Conservation (phyloP, 2,888 invertebrate species). For the Plusia festucae region DNA sequence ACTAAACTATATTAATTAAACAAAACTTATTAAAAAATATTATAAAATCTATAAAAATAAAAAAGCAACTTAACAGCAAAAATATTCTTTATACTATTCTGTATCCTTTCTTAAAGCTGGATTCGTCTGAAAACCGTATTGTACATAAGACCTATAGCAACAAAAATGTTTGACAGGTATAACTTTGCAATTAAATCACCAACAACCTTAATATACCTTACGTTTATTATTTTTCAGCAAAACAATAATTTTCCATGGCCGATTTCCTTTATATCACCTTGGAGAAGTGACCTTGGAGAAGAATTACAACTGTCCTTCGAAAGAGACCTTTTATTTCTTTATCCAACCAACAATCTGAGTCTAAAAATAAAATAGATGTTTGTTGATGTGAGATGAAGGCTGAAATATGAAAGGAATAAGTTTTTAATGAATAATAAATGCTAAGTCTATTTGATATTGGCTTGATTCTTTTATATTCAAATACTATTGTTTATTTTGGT, state of each 20-base stretch:
- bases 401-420: background rate
- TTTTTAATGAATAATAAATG: background rate
- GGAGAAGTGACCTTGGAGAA: constrained; percentile 22
- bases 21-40: too few species aligned
- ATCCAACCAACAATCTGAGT: constrained; percentile 24
- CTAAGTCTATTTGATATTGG: too few species aligned
- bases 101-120: too few species aligned
- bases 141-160: too few species aligned
- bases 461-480: too few species aligned
- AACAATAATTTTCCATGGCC: constrained; percentile 8
- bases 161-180: too few species aligned
- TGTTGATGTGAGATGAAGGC: constrained; percentile 5
- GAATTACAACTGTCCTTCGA: constrained; percentile 14
- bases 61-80: too few species aligned
- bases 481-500: too few species aligned
- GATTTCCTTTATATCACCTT: constrained; percentile 22
- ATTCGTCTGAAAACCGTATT: too few species aligned
- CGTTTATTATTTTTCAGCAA: background rate
- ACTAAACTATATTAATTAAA: too few species aligned
- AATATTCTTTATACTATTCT: too few species aligned
- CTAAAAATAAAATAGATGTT: constrained; percentile 11
- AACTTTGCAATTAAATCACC: background rate
- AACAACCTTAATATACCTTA: background rate
- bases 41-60: too few species aligned
- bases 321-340: constrained; percentile 19